These are phyloP conservation scores for Agapostemon virescens DNA, from an alignment of 2,888 invertebrate genomes.

Conservation along the genomic window DNA sequence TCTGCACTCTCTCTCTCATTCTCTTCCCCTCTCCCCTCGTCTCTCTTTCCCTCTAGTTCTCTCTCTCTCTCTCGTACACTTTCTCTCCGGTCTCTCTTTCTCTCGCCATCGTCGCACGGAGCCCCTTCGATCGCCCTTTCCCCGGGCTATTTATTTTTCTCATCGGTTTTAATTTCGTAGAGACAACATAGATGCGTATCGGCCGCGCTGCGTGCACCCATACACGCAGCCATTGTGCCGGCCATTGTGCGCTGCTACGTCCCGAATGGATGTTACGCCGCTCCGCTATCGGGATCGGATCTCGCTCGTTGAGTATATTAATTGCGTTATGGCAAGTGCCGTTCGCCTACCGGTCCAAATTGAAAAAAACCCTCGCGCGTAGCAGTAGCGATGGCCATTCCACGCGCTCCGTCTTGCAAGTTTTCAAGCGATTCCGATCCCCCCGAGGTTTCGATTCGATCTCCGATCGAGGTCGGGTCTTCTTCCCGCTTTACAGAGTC, in stretches of 20 bases:
- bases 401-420: too few species aligned
- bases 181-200: conserved; percentile 78
- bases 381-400: too few species aligned
- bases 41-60: conserved; percentile 24
- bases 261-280: conserved; percentile 67
- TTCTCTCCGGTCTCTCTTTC: conserved; percentile 27
- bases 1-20: conserved; percentile 73
- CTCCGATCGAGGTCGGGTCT: too few species aligned
- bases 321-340: conserved; percentile 75
- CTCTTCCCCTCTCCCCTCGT: conserved; percentile 75
- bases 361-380: conserved; percentile 68
- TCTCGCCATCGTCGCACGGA: conserved; percentile 22
- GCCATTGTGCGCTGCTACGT: conserved; percentile 64
- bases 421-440: too few species aligned
- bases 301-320: conserved; percentile 77
- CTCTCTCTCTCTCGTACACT: conserved; percentile 77
- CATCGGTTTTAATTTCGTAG: conserved; percentile 79
- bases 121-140: conserved; percentile 28
- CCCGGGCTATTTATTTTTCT: conserved; percentile 77
- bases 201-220: conserved; percentile 42
- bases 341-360: conserved; percentile 63
- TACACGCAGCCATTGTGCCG: conserved; percentile 63
- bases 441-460: too few species aligned
- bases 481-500: too few species aligned
- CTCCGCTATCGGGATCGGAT: conserved; percentile 75